Conservation (phyloP, 2,888 invertebrate species). For the Patella pellucida region DNA sequence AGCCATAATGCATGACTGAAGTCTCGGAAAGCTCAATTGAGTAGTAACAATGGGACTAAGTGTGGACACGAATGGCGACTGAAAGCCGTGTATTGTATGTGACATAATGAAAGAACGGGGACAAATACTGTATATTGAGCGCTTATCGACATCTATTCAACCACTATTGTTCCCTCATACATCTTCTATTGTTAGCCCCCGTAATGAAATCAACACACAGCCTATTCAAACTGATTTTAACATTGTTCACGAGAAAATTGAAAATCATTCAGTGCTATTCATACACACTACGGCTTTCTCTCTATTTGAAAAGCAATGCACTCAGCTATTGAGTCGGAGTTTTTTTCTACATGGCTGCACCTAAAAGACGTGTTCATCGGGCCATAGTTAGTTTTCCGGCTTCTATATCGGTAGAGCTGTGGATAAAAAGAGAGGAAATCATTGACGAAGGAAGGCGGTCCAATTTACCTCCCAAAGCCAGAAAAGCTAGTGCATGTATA, state of each 20-base stretch:
- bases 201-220: constrained; percentile 67
- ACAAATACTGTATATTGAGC: constrained; percentile 64
- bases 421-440: too few relatives aligned
- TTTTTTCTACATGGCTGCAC: constrained; percentile 54
- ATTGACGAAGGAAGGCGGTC: too few relatives aligned
- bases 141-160: constrained; percentile 60
- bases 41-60: constrained; percentile 50
- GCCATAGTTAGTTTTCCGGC: constrained; percentile 3
- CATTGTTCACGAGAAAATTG: constrained; percentile 67
- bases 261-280: constrained; percentile 65
- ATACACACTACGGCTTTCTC: constrained; percentile 47
- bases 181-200: constrained; percentile 44
- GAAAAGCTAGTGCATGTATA: too few relatives aligned
- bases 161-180: constrained; percentile 25
- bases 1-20: constrained; percentile 33
- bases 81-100: constrained; percentile 55
- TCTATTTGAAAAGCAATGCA: constrained; percentile 50
- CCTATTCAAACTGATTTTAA: constrained; percentile 60
- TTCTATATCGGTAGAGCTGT: background rate
- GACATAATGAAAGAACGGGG: constrained; percentile 59
- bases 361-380: constrained; percentile 37
- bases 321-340: constrained; percentile 40
- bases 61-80: constrained; percentile 45
- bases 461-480: too few relatives aligned
- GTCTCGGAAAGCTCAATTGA: constrained; percentile 48